A percentile compares a stretch with the other conserved stretches of the same genome.
Evolutionary conservation across 2,113 vertebrate species (phyloP).

Genomic region (Oncorhynchus tshawytscha): DNA sequence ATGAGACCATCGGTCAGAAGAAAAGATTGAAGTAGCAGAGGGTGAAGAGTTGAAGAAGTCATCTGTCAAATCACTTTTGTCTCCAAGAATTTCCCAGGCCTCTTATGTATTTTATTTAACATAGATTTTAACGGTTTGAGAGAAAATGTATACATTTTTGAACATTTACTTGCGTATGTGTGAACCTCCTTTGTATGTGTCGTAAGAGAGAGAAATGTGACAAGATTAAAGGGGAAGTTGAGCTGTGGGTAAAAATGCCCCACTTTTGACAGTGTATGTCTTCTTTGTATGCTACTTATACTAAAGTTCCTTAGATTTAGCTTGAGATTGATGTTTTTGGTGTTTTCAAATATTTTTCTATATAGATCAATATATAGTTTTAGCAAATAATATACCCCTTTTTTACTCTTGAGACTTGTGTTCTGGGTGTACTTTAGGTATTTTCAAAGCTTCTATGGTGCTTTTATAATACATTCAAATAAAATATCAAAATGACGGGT

Average conservation of each 20-base stretch:
- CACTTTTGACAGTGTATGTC: neutral
- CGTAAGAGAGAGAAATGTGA: neutral
- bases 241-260: neutral
- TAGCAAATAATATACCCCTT: too few species aligned
- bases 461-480: conserved; percentile 1
- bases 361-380: too few species aligned
- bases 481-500: neutral
- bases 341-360: too few species aligned
- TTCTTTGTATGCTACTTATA: neutral
- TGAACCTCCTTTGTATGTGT: neutral
- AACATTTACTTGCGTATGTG: conserved; percentile 4
- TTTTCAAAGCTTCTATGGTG: neutral
- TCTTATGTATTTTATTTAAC: neutral
- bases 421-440: neutral
- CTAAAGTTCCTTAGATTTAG: too few species aligned
- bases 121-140: neutral
- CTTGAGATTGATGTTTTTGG: too few species aligned
- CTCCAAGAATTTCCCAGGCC: neutral
- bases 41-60: neutral
- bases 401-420: neutral
- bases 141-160: neutral
- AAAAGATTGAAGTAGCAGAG: conserved; percentile 32
- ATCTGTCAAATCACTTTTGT: neutral
- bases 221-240: conserved; percentile 28
- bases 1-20: conserved; percentile 68